A percentile compares a stretch with the other conserved stretches of the same genome.
These are phyloP conservation scores for Pheosia gnoma DNA, from an alignment of 2,888 invertebrate species.

Conservation along the genomic window DNA sequence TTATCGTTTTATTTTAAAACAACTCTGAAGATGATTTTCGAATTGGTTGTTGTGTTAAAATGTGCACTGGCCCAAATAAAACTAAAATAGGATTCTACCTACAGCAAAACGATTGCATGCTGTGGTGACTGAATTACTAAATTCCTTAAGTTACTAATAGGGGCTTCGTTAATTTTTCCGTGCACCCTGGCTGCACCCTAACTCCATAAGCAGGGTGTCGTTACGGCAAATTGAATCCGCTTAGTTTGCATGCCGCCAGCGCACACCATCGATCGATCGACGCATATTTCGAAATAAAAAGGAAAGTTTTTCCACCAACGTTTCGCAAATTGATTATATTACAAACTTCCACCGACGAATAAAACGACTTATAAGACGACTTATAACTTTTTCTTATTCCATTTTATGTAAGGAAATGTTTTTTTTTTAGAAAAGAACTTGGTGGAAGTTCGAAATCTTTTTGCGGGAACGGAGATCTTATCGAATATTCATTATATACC, in stretches of 20 bases:
- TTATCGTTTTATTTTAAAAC: too few species aligned
- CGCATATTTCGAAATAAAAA: constrained; percentile 11
- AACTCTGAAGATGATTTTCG: too few species aligned
- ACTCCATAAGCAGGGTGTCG: constrained; percentile 30
- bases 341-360: constrained; percentile 7
- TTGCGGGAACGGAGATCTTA: not conserved
- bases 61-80: too few species aligned
- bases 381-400: not conserved
- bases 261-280: constrained; percentile 14
- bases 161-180: not conserved
- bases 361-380: constrained; percentile 1
- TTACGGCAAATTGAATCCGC: constrained; percentile 37
- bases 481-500: not conserved
- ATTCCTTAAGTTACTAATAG: too few species aligned
- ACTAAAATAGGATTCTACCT: too few species aligned
- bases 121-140: too few species aligned
- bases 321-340: constrained; percentile 20
- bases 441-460: not conserved
- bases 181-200: constrained; percentile 1
- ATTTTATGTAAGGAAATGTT: not conserved
- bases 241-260: constrained; percentile 16
- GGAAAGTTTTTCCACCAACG: constrained; percentile 17
- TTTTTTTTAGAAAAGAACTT: not conserved
- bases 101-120: too few species aligned
- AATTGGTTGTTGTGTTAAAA: too few species aligned